These are phyloP conservation scores for Epinotia demarniana DNA, from an alignment of 2,888 invertebrate genomes.

Conservation along the genomic window DNA sequence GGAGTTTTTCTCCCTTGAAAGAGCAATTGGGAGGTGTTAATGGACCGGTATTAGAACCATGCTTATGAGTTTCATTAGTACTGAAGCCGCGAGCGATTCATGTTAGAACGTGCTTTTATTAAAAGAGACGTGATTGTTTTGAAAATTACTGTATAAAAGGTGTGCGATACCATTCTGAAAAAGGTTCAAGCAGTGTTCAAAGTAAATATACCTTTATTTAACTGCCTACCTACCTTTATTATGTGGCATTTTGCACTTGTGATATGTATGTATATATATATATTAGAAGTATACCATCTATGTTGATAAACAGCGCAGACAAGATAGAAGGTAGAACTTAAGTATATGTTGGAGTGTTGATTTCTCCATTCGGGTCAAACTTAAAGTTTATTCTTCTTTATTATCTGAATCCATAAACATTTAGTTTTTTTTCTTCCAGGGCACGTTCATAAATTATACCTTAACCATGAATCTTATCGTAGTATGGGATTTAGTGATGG, in stretches of 20 bases:
- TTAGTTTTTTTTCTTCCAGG: too few species aligned
- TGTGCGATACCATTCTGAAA: constrained; percentile 16
- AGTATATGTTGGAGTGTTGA: not conserved
- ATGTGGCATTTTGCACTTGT: not conserved
- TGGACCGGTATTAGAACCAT: constrained; percentile 75
- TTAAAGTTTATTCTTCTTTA: too few species aligned
- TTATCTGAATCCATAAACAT: too few species aligned
- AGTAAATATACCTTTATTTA: not conserved
- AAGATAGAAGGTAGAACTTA: not conserved
- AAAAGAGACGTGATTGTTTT: constrained; percentile 78
- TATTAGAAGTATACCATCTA: too few species aligned
- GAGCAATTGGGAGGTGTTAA: constrained; percentile 78
- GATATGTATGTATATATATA: too few species aligned
- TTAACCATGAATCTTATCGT: too few species aligned
- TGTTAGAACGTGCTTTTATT: constrained; percentile 79
- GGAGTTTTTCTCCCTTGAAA: constrained; percentile 71
- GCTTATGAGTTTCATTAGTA: constrained; percentile 81
- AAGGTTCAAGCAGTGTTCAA: not conserved
- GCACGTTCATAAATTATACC: too few species aligned
- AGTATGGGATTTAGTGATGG: too few species aligned
- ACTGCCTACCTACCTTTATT: not conserved
- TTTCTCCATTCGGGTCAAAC: not conserved
- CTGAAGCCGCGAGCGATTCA: constrained; percentile 77
- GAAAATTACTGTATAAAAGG: constrained; percentile 68
- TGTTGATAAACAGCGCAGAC: too few species aligned